Conservation (phyloP, 2,888 invertebrate genomes). For the Melolontha melolontha region DNA sequence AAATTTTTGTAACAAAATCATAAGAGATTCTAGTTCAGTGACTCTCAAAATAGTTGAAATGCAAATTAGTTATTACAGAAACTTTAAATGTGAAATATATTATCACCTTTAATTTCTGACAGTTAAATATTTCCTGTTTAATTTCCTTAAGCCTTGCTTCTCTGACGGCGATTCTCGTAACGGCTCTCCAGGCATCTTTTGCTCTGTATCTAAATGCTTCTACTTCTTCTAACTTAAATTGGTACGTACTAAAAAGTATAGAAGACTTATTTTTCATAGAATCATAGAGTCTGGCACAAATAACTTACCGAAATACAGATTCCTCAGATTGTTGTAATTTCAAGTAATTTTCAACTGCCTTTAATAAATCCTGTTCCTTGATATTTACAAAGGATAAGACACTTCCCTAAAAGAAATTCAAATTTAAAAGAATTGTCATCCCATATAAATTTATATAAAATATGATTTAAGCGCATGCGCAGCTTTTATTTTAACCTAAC, state of each 20-base stretch:
- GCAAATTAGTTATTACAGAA: too few relatives aligned
- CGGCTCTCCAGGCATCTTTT: constrained; percentile 94
- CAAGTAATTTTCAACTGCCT: constrained; percentile 81
- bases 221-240: constrained; percentile 94
- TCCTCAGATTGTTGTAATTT: constrained; percentile 69
- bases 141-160: constrained; percentile 97
- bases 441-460: too few relatives aligned
- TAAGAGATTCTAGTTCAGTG: too few relatives aligned
- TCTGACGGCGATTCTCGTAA: constrained; percentile 91
- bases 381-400: constrained; percentile 90
- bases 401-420: constrained; percentile 72
- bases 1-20: too few relatives aligned
- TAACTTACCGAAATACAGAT: constrained; percentile 49
- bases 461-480: too few relatives aligned
- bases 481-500: too few relatives aligned
- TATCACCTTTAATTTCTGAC: constrained; percentile 85
- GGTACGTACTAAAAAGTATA: constrained; percentile 86
- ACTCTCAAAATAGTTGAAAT: too few relatives aligned
- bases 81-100: too few relatives aligned
- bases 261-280: too few relatives aligned
- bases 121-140: constrained; percentile 91
- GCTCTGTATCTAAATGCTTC: constrained; percentile 96
- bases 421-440: not conserved
- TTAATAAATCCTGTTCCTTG: constrained; percentile 79
- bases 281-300: too few relatives aligned